phyloP scores from a whole-genome alignment of 2,113 vertebrate species.

The Apodemus sylvaticus region DNA sequence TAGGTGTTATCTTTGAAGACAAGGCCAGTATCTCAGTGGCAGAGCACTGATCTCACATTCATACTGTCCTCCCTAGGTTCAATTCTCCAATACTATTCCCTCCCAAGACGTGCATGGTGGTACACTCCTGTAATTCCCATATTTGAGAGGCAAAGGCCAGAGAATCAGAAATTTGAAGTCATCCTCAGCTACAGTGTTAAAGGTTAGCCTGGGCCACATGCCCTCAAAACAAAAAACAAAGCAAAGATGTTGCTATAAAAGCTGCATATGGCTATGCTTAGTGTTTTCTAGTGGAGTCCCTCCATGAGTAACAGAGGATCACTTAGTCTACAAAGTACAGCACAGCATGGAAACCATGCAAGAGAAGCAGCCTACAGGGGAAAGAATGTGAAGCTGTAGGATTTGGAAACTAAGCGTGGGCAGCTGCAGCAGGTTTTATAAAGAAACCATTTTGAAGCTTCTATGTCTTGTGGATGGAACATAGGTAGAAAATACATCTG shows the following conservation, averaged over 20 bases:
- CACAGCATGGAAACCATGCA: not conserved
- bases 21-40: not conserved
- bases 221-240: not conserved
- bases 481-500: not conserved
- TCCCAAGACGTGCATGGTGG: no score
- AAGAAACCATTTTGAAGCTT: not conserved
- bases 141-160: not conserved
- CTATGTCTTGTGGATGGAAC: not conserved
- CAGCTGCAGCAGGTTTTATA: not conserved
- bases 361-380: not conserved
- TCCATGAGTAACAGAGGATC: not conserved
- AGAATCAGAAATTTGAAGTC: not conserved
- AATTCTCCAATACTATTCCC: not conserved
- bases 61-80: not conserved
- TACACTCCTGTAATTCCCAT: not conserved
- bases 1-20: not conserved
- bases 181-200: not conserved
- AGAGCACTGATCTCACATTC: not conserved
- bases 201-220: not conserved
- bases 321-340: not conserved
- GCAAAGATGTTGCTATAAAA: not conserved
- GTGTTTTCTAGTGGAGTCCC: slow-evolving; percentile 19
- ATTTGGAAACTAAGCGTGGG: not conserved
- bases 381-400: not conserved
- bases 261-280: not conserved